A percentile compares a stretch with the other conserved stretches of the same genome.
phyloP scores from a whole-genome alignment of 2,113 vertebrate species.

The Silurus glanis region DNA sequence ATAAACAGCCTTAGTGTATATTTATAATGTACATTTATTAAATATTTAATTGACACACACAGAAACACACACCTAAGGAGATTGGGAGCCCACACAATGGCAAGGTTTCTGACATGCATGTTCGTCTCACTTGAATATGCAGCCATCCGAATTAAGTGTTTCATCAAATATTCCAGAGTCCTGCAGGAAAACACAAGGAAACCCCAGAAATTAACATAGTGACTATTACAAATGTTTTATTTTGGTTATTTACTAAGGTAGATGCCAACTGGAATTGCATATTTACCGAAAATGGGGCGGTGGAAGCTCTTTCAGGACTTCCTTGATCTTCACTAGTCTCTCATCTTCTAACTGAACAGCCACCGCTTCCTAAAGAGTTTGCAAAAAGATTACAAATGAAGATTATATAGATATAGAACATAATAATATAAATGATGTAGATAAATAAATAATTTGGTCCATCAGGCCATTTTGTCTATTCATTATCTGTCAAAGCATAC shows the following conservation, averaged over 20 bases:
- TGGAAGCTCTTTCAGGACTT: constrained; percentile 87
- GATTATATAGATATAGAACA: background rate
- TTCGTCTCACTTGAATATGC: constrained; percentile 81
- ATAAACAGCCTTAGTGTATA: background rate
- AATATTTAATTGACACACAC: background rate
- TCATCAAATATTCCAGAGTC: constrained; percentile 91
- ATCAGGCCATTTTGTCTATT: background rate
- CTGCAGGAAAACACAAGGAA: constrained; percentile 62
- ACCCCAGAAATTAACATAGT: background rate
- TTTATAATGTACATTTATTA: background rate
- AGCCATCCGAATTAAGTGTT: constrained; percentile 85
- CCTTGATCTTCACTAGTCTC: constrained; percentile 84
- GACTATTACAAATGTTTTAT: background rate
- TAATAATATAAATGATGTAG: background rate
- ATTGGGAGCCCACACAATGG: constrained; percentile 96
- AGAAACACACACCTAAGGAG: constrained; percentile 81
- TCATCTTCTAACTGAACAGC: constrained; percentile 85
- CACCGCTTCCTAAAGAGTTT: constrained; percentile 81
- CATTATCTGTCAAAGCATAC: background rate
- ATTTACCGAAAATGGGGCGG: constrained; percentile 79
- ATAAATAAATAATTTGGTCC: background rate
- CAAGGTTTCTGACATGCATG: constrained; percentile 92
- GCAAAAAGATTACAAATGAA: background rate
- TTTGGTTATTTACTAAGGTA: background rate
- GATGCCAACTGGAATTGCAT: background rate